Conservation (phyloP, 2,888 invertebrate genomes). For the Xestia xanthographa region DNA sequence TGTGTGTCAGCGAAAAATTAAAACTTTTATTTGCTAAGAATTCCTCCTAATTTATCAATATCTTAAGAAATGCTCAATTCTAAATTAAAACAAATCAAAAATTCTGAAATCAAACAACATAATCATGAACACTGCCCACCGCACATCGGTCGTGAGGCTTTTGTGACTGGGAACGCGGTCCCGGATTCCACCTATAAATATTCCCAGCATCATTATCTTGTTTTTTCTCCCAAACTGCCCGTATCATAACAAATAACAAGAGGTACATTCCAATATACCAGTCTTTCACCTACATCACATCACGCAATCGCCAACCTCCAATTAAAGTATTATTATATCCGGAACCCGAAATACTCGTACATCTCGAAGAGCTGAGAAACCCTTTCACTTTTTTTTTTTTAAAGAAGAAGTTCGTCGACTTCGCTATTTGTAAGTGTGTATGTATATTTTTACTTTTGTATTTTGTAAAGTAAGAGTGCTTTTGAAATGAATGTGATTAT, state of each 20-base stretch:
- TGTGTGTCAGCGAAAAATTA: too few species aligned
- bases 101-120: neutral
- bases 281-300: slow-evolving; percentile 35
- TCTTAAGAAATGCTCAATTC: too few species aligned
- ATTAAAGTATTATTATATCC: slow-evolving; percentile 32
- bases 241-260: slow-evolving; percentile 11
- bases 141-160: too few species aligned
- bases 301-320: slow-evolving; percentile 30
- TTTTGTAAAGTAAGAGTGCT: slow-evolving; percentile 41
- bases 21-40: too few species aligned
- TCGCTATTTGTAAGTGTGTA: neutral
- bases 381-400: slow-evolving; percentile 61
- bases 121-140: neutral
- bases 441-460: slow-evolving; percentile 38
- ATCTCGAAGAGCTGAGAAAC: slow-evolving; percentile 23
- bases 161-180: too few species aligned
- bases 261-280: neutral
- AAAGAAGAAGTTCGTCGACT: slow-evolving; percentile 43
- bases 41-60: too few species aligned
- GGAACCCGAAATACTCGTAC: slow-evolving; percentile 27
- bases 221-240: neutral
- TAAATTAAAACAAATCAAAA: too few species aligned
- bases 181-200: too few species aligned
- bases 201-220: too few species aligned
- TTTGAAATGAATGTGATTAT: slow-evolving; percentile 32